Percentiles rank a stretch among this genome's conserved stretches.
phyloP scores from a whole-genome alignment of 2,888 invertebrate species.

The Isoperla grammatica region DNA sequence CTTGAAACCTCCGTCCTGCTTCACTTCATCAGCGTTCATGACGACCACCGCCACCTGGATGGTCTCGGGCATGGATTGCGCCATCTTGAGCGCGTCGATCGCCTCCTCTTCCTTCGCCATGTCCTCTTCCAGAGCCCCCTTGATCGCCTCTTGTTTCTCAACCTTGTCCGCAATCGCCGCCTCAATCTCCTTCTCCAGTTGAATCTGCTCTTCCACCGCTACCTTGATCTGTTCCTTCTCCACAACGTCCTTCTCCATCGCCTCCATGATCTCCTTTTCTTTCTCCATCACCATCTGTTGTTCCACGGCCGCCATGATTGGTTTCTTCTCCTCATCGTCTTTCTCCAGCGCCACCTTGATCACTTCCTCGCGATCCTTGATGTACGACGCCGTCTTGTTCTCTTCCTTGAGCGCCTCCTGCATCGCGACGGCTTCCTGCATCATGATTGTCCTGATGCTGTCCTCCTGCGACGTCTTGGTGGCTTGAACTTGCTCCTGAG shows the following conservation, averaged over 20 bases:
- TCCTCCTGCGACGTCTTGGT: background rate
- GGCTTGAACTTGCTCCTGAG: too few relatives aligned
- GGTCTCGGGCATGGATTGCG: background rate
- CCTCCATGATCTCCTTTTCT: slow-evolving; percentile 1
- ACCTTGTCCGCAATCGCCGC: slow-evolving; percentile 35
- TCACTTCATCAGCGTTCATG: slow-evolving; percentile 8
- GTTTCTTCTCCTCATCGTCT: slow-evolving; percentile 37
- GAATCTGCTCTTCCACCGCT: slow-evolving; percentile 37
- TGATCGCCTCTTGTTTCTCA: slow-evolving; percentile 39
- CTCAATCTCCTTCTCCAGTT: slow-evolving; percentile 38
- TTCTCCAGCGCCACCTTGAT: slow-evolving; percentile 40
- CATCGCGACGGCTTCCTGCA: slow-evolving; percentile 31
- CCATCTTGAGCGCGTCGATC: background rate
- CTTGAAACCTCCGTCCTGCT: background rate
- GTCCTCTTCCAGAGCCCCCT: slow-evolving; percentile 4
- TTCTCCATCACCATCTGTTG: slow-evolving; percentile 7
- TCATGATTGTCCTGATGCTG: background rate
- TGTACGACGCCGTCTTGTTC: background rate
- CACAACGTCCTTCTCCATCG: slow-evolving; percentile 35
- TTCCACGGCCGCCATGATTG: slow-evolving; percentile 1
- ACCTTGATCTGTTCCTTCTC: slow-evolving; percentile 40
- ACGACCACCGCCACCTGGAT: slow-evolving; percentile 3
- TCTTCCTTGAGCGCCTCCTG: slow-evolving; percentile 23
- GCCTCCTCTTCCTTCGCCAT: slow-evolving; percentile 8
- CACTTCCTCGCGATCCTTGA: slow-evolving; percentile 11